Evolutionary conservation across 2,113 vertebrate species (phyloP).

Genomic region (Dolichotis patagonum): DNA sequence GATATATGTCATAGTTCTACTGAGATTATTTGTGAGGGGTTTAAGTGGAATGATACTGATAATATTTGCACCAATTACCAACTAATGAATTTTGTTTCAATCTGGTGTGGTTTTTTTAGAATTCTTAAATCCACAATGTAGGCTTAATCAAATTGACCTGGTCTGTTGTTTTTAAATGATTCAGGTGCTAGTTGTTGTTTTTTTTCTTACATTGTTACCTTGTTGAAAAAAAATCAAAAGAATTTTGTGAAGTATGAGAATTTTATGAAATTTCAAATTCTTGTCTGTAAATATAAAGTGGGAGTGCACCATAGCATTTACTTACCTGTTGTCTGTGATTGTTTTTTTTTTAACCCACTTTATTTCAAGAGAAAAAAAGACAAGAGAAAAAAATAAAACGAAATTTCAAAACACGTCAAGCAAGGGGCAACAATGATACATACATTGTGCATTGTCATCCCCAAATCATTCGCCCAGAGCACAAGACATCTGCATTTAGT

Average conservation of each 20-base stretch:
- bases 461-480: no score
- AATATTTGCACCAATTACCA: not conserved
- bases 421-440: no score
- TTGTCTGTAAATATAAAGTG: conserved; percentile 12
- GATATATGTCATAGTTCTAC: conserved; percentile 9
- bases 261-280: conserved; percentile 27
- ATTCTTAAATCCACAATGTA: not conserved
- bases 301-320: not conserved
- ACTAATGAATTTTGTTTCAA: conserved; percentile 39
- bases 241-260: conserved; percentile 26
- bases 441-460: no score
- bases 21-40: not conserved
- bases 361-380: no score
- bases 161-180: conserved; percentile 39
- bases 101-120: not conserved
- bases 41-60: not conserved
- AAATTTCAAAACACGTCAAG: no score
- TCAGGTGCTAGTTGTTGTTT: not conserved
- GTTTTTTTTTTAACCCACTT: no score
- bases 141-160: not conserved
- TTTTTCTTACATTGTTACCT: conserved; percentile 52
- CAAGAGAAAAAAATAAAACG: no score
- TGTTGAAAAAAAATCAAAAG: not conserved
- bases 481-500: no score
- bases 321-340: not conserved